Base-by-base conservation (phyloP, 1,140 invertebrate species). In the Hormaphis cornu region DNA sequence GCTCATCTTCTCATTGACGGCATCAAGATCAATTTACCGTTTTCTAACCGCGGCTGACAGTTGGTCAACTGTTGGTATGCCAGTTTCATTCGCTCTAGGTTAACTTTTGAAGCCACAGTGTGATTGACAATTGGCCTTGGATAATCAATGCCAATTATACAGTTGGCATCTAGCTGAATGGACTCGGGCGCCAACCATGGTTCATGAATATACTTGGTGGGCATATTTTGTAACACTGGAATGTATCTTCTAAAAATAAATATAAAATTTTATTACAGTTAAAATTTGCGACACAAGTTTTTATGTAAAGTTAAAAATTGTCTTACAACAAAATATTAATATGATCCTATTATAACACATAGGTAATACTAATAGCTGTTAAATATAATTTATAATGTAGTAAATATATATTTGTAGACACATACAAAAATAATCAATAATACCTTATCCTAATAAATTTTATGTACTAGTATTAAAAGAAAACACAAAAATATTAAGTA, bases 41-140 rank as follows among this genome's bases (percentile, higher is more conserved):
- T 66, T 66, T 66, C 61, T 33, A 66, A 66, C 16, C 46, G 61
- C 0, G 61, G 61, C 28, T 66, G 61, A 26, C 61, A 48, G n/a
- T 86, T 88, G 16, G 84, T 83, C 7, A 94, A 81, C 74, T 89
- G 86, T 61, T 87, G 84, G 78, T 93, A 93, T 18, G 92, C 90
- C 77, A 92, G 89, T 75, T 89, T 90, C 85, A 94, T 92, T 16
- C 91, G 80, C 76, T 93, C 88, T 48, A 92, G 87, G 76, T 93
- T 93, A 70, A 88, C 83, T 69, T 84, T 81, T 14, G 87, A 89
- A 28, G 85, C 89, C 53, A 85, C 83, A 8, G 81, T 77, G 77
- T 95, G 92, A 75, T 92, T 87, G 0, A 94, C 85, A 82, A 95
- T 94, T 1, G 91, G 91, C 71, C 89, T 72, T 1, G 91, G 87